Base-by-base conservation (phyloP, 2,888 invertebrate species). In the Eurytoma californica region DNA sequence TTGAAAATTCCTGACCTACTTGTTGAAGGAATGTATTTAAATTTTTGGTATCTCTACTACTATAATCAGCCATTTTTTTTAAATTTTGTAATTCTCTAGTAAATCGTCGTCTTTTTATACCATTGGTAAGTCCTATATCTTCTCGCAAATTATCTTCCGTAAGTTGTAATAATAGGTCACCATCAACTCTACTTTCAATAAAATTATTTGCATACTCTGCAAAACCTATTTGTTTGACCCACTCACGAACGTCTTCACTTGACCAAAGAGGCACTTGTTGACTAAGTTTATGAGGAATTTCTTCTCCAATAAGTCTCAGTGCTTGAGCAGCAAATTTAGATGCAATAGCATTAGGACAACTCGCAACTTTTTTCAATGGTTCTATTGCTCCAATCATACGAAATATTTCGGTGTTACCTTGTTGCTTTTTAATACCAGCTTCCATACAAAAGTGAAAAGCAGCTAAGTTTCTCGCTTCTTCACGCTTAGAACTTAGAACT, bases 361-460 rank as follows among this genome's bases (percentile, higher is more conserved):
- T 97, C 12, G 99, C 99, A 0, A 98, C 97, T 87, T 95, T 96
- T 89, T 98, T 99, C 85, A 99, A 92, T 0, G 98, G 96, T 86
- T 97, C 97, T 82, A 99, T 95, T 0, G 98, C 98, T 73, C 97
- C 97, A 83, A 99, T 98, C 91, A 97, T 97, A 81, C 95, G 93
- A 89, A 98, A 98, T 86, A 98, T 95, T 90, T 95, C 95, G 0
- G 97, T 96, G 82, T 97, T 96, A 4, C 96, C 96, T 90, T 97
- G 97, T 85, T 95, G 95, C 86, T 97, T 96, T 90, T 99, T 99
- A 75, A 99, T 98, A 55, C 97, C 97, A 14, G 99, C 98, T 91
- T 99, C 99, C 98, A 99, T 98, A 88, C 98, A 98, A 90, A 98
- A 96, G 89, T 99, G 99, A 90, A 99, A 99, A 53, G 99, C 98